phyloP scores from a whole-genome alignment of 2,888 invertebrate species.

The Ophion ellenae region DNA sequence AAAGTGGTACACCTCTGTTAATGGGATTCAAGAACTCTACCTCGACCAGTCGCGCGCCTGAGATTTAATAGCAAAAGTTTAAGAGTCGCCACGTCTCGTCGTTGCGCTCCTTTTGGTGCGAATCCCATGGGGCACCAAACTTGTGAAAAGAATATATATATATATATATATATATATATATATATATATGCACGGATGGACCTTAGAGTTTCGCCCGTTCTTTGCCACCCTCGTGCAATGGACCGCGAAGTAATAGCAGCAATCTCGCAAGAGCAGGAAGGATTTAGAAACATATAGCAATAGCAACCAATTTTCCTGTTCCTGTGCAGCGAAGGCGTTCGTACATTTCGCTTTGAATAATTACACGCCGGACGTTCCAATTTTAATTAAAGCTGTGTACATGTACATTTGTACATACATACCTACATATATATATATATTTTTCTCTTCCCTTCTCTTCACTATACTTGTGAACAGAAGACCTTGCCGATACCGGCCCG shows the following conservation, averaged over 20 bases:
- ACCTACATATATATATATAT: not conserved
- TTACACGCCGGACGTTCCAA: slow-evolving; percentile 48
- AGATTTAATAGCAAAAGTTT: slow-evolving; percentile 65
- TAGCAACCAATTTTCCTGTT: slow-evolving; percentile 52
- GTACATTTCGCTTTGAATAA: slow-evolving; percentile 46
- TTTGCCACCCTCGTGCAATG: slow-evolving; percentile 32
- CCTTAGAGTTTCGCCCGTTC: slow-evolving; percentile 24
- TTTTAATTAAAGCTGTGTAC: slow-evolving; percentile 51
- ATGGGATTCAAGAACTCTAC: slow-evolving; percentile 60
- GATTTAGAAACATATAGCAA: slow-evolving; percentile 40
- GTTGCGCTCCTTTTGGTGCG: slow-evolving; percentile 41
- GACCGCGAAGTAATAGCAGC: slow-evolving; percentile 56
- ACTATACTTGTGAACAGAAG: not conserved
- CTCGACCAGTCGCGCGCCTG: slow-evolving; percentile 50
- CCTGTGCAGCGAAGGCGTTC: slow-evolving; percentile 1
- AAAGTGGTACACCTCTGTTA: slow-evolving; percentile 52
- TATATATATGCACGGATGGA: slow-evolving; percentile 12
- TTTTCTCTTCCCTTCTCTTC: not conserved
- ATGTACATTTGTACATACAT: not conserved
- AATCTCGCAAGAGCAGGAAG: slow-evolving; percentile 54
- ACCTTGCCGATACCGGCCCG: too few relatives aligned
- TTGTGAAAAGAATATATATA: slow-evolving; percentile 32
- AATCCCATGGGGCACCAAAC: slow-evolving; percentile 45
- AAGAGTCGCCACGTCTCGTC: slow-evolving; percentile 53
- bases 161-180: slow-evolving; percentile 22